phyloP scores from a whole-genome alignment of 2,797 vertebrate genomes.

The Poecilia velifera region DNA sequence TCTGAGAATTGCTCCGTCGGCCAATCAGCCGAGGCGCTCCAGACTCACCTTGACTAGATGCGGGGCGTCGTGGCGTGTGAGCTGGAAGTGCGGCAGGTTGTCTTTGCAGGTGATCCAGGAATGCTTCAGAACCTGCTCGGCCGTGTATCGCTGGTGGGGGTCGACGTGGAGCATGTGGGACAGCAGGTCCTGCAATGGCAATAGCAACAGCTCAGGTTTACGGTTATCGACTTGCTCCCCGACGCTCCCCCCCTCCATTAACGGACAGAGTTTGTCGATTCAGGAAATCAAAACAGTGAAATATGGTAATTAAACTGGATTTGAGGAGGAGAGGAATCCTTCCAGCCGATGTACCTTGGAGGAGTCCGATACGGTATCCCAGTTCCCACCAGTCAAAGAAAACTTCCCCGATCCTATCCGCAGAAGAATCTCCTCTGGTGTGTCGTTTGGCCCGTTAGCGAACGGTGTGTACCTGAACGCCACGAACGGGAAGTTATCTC shows the following conservation, averaged over 20 bases:
- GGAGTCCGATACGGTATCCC: constrained; percentile 96
- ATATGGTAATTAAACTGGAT: not conserved
- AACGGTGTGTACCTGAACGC: constrained; percentile 91
- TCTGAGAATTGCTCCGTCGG: not conserved
- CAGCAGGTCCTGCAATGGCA: constrained; percentile 86
- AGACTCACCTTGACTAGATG: constrained; percentile 90
- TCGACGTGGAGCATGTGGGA: constrained; percentile 98
- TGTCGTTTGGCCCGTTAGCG: constrained; percentile 96
- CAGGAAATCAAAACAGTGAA: not conserved
- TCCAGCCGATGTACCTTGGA: constrained; percentile 86
- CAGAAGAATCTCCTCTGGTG: constrained; percentile 95
- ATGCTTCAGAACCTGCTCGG: constrained; percentile 95
- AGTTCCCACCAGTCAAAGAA: constrained; percentile 94
- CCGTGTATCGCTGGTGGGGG: constrained; percentile 94
- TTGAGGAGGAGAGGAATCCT: not conserved
- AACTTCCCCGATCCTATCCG: constrained; percentile 97
- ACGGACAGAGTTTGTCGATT: not conserved
- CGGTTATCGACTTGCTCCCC: no score
- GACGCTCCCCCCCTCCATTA: not conserved
- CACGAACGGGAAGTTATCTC: not conserved
- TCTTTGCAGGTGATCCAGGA: constrained; percentile 96
- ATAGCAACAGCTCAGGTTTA: not conserved
- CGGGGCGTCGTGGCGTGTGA: constrained; percentile 90
- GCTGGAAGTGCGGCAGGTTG: constrained; percentile 91
- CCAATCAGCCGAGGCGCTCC: not conserved